A percentile compares a stretch with the other conserved stretches of the same genome.
phyloP scores from a whole-genome alignment of 2,888 invertebrate species.

The Eurytoma californica region DNA sequence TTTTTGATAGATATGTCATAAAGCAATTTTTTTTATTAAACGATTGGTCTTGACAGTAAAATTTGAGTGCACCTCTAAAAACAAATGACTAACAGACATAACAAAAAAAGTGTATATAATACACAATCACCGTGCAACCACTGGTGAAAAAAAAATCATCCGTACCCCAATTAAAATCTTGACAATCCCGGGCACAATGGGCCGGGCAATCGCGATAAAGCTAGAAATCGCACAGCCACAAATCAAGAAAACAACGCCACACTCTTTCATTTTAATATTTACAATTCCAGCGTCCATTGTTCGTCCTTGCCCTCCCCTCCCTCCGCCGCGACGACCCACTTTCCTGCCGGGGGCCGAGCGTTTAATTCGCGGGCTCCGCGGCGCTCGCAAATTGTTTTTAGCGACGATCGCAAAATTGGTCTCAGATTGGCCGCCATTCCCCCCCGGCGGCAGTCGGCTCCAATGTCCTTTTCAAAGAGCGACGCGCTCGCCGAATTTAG shows the following conservation, averaged over 20 bases:
- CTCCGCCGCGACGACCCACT: not conserved
- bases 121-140: not conserved
- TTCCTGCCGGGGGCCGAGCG: not conserved
- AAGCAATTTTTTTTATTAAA: too few relatives aligned
- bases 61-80: too few relatives aligned
- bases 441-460: not conserved
- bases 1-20: too few relatives aligned
- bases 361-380: slow-evolving; percentile 4
- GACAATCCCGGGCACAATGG: not conserved
- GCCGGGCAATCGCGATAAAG: not conserved
- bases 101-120: too few relatives aligned
- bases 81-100: too few relatives aligned
- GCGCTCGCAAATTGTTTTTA: slow-evolving; percentile 40
- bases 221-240: not conserved
- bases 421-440: slow-evolving; percentile 36
- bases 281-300: not conserved
- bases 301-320: not conserved
- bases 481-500: slow-evolving; percentile 23
- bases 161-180: too few relatives aligned
- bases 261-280: slow-evolving; percentile 5
- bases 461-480: slow-evolving; percentile 1
- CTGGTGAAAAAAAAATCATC: not conserved
- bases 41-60: too few relatives aligned
- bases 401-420: slow-evolving; percentile 33
- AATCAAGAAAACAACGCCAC: slow-evolving; percentile 7